These are phyloP conservation scores for Calliopum simillimum DNA, from an alignment of 2,888 invertebrate species.

Conservation along the genomic window DNA sequence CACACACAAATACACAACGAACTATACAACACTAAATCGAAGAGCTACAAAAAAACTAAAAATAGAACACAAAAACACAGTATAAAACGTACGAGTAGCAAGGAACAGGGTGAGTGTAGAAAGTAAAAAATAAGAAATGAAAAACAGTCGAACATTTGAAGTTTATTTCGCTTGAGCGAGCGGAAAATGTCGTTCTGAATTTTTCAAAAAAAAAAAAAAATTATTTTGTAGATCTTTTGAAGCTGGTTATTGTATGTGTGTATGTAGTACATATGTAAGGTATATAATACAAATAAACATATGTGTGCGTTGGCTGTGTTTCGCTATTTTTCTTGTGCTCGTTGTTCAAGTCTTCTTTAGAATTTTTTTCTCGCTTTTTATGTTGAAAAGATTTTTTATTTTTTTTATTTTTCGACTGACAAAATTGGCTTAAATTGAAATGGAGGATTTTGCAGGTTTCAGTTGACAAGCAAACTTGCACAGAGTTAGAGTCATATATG, in stretches of 20 bases:
- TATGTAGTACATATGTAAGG: not conserved
- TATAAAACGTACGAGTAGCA: not conserved
- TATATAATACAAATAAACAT: not conserved
- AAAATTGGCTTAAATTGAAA: slow-evolving; percentile 25
- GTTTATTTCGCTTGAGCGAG: slow-evolving; percentile 26
- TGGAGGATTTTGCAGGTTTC: slow-evolving; percentile 20
- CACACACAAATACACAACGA: too few species aligned
- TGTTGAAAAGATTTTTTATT: not conserved
- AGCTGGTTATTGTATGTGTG: not conserved
- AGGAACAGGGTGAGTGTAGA: not conserved
- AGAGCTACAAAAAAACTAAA: too few species aligned
- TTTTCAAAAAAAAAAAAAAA: slow-evolving; percentile 10
- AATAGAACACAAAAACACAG: not conserved
- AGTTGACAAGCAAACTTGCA: not conserved
- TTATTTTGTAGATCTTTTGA: not conserved
- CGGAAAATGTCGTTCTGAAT: slow-evolving; percentile 24
- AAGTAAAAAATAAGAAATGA: not conserved
- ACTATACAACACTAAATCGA: too few species aligned
- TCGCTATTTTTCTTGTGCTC: slow-evolving; percentile 1
- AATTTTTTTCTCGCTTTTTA: too few species aligned
- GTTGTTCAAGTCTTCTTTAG: not conserved
- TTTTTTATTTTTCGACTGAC: not conserved
- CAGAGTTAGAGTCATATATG: too few species aligned
- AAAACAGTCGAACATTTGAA: slow-evolving; percentile 1
- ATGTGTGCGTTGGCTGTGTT: slow-evolving; percentile 10